Evolutionary conservation across 2,797 vertebrate genomes (phyloP), one percentile per base, ranked within the genome.

Genomic region (Pagetopsis macropterus): DNA sequence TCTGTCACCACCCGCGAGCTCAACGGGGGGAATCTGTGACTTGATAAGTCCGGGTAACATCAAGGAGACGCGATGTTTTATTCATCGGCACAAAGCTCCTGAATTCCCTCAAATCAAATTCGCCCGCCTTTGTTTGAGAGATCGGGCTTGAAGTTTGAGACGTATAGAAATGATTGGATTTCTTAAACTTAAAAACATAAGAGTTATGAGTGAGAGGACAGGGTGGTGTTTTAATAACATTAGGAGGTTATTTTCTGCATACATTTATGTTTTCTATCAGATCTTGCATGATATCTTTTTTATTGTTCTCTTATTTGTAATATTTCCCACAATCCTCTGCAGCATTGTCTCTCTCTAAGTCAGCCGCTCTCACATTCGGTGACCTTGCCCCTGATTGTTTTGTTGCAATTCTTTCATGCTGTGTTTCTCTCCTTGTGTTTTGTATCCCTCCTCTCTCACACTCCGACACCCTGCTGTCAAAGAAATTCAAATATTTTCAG

Each of bases 51-150:
- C 77, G 87, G 87, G 90, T 88, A 91, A 92, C 91, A 93, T 93
- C 89, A 94, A 94, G 93, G 88, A 90, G 87, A 82, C 59, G 61
- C 65, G 9, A 95, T 95, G 93, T 94, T 93, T 95, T 95, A 95
- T 95, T 95, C 94, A 95, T 94, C 13, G 48, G 67, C 87, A 85
- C 91, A 91, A 93, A 92, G 90, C 92, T 91, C 83, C 86, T 84
- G 92, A 92, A 92, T 93, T 92, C 89, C 60, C 91, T 93, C 88
- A 90, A 92, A 92, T 93, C 90, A 91, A 89, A 94, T 91, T 92
- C 87, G 71, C 86, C 86, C 64, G 83, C 90, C 85, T 93, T 94
- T 94, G 93, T 94, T 91, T 93, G 91, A 91, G 88, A 92, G 91
- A 92, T 93, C 89, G 91, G 91, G 88, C 89, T 88, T 51, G 76